phyloP scores from a whole-genome alignment of 2,888 invertebrate species.

The Rotaria magnacalcarata region DNA sequence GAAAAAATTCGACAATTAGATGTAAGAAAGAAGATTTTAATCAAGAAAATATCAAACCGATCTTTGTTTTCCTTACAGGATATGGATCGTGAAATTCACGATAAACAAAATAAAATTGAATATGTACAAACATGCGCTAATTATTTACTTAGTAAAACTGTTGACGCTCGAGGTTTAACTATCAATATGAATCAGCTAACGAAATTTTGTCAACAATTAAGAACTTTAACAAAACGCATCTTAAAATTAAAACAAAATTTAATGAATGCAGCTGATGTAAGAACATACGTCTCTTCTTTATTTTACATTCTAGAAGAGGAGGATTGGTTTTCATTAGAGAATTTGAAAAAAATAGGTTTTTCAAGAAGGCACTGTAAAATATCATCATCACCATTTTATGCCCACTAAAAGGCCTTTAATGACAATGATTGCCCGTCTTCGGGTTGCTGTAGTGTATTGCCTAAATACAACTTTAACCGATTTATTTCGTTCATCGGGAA shows the following conservation, averaged over 20 bases:
- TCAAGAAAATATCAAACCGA: no score
- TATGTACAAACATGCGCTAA: conserved; percentile 34
- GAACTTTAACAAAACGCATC: not conserved
- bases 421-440: no score
- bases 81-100: conserved; percentile 23
- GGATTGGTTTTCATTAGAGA: no score
- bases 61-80: not conserved
- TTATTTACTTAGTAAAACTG: conserved; percentile 33
- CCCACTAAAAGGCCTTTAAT: no score
- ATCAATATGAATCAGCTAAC: not conserved
- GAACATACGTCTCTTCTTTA: not conserved
- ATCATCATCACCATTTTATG: no score
- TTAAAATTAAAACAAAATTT: not conserved
- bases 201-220: conserved; percentile 3
- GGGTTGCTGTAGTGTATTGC: no score
- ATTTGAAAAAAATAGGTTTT: no score
- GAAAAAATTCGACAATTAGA: conserved; percentile 27
- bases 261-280: not conserved
- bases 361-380: no score
- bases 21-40: not conserved
- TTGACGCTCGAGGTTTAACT: conserved; percentile 28
- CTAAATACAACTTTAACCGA: no score
- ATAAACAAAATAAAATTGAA: conserved; percentile 22
- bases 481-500: no score
- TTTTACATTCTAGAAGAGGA: no score